Base-by-base conservation (phyloP, 1,140 invertebrate species). In the Pissodes strobi region DNA sequence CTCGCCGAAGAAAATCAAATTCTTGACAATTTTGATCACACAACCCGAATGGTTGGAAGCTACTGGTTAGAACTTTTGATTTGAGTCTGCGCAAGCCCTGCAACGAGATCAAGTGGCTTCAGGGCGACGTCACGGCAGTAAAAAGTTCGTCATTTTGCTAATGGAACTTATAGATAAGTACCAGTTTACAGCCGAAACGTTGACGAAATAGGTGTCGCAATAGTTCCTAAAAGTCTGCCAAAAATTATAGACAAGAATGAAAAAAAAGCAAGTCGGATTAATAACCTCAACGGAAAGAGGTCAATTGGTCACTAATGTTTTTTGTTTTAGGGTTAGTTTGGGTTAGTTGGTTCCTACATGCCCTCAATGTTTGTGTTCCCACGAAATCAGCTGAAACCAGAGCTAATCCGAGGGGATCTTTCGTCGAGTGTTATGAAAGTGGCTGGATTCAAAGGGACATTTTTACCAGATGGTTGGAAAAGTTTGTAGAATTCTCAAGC, bases 301-400 rank as follows among this genome's bases (percentile, higher is more conserved):
- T 73, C 45, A n/a, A n/a, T n/a, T n/a, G n/a, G n/a, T n/a, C n/a
- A n/a, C n/a, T n/a, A n/a, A n/a, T n/a, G n/a, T n/a, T n/a, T 70
- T 74, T 58, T 79, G 77, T 57, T 76, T 77, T 43, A 74, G 59
- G 43, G 78, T 78, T n/a, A n/a, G n/a, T n/a, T n/a, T n/a, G n/a
- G n/a, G n/a, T n/a, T n/a, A n/a, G n/a, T n/a, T n/a, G n/a, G n/a
- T n/a, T n/a, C n/a, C n/a, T n/a, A n/a, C n/a, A n/a, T n/a, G n/a
- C n/a, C n/a, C n/a, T n/a, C n/a, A n/a, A 2, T 67, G 78, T 41
- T 79, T 78, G 53, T 72, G 72, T 57, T 57, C 66, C 76, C 79
- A 23, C 64, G 74, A 53, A 43, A 72, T 25, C 62, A 67, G 67
- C 70, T 75, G 60, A 76, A 77, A 43, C 41, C 48, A 34, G 70